These are phyloP conservation scores for Imbricaverruca yamaguchii DNA, from an alignment of 2,888 invertebrate species.

Conservation along the genomic window DNA sequence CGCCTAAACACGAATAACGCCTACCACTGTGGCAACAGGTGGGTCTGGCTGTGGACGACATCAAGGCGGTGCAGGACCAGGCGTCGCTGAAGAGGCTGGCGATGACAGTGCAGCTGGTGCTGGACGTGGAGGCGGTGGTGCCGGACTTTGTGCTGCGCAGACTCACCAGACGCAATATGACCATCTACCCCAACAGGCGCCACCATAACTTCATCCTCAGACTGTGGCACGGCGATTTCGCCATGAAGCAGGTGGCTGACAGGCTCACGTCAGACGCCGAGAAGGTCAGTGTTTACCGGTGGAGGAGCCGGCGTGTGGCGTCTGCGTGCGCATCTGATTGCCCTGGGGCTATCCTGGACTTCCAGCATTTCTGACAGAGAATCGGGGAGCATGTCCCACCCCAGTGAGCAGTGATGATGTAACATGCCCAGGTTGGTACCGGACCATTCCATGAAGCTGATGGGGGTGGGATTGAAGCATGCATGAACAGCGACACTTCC, in stretches of 20 bases:
- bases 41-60: constrained; percentile 50
- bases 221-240: constrained; percentile 25
- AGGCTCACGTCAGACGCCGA: not conserved
- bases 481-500: too few species aligned
- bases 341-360: too few species aligned
- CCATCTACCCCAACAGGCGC: constrained; percentile 39
- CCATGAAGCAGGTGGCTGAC: constrained; percentile 20
- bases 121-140: constrained; percentile 44
- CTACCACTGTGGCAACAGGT: constrained; percentile 29
- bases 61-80: constrained; percentile 47
- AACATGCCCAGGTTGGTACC: too few species aligned
- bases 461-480: too few species aligned
- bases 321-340: too few species aligned
- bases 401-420: too few species aligned
- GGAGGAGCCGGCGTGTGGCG: too few species aligned
- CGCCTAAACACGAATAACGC: not conserved
- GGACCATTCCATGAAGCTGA: too few species aligned
- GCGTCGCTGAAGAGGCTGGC: constrained; percentile 44
- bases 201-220: constrained; percentile 22
- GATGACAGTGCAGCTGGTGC: constrained; percentile 43
- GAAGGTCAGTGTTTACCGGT: not conserved
- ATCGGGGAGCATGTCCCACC: too few species aligned
- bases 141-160: constrained; percentile 41
- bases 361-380: too few species aligned
- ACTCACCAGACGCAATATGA: constrained; percentile 38